These are phyloP conservation scores for Mesorhabditis belari DNA, from an alignment of 2,888 invertebrate genomes.

Conservation along the genomic window DNA sequence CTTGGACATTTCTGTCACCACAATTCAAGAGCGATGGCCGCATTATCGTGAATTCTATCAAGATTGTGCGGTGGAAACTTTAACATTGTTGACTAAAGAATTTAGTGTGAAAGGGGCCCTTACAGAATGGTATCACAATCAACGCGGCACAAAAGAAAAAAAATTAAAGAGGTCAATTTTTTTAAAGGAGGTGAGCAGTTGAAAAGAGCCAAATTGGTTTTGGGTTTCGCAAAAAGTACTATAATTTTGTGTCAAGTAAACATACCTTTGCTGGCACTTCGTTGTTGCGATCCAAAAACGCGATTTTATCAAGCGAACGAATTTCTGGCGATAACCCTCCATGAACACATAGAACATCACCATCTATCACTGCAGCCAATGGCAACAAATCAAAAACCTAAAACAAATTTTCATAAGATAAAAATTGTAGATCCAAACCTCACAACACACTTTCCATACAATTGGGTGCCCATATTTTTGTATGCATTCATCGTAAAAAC, in stretches of 20 bases:
- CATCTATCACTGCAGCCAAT: conserved; percentile 95
- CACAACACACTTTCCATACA: conserved; percentile 97
- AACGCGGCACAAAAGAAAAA: neutral
- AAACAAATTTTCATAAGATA: conserved; percentile 1
- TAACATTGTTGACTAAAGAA: no score
- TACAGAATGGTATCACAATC: no score
- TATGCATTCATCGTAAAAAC: conserved; percentile 78
- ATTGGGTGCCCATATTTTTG: conserved; percentile 98
- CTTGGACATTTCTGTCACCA: no score
- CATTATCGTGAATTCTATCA: no score
- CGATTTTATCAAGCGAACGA: conserved; percentile 72
- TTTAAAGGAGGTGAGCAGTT: neutral
- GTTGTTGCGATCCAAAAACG: conserved; percentile 22
- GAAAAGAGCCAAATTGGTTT: no score
- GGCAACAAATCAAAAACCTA: conserved; percentile 73
- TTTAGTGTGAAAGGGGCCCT: no score
- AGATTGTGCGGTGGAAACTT: no score
- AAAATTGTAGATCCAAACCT: conserved; percentile 58
- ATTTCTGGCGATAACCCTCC: conserved; percentile 96
- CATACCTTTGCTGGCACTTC: conserved; percentile 38
- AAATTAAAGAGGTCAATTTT: neutral
- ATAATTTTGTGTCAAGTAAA: no score
- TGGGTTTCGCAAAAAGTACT: neutral
- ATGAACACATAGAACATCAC: conserved; percentile 90
- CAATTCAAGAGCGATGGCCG: no score